Conservation (phyloP, 2,797 vertebrate genomes). For the Rallus crepitans region DNA sequence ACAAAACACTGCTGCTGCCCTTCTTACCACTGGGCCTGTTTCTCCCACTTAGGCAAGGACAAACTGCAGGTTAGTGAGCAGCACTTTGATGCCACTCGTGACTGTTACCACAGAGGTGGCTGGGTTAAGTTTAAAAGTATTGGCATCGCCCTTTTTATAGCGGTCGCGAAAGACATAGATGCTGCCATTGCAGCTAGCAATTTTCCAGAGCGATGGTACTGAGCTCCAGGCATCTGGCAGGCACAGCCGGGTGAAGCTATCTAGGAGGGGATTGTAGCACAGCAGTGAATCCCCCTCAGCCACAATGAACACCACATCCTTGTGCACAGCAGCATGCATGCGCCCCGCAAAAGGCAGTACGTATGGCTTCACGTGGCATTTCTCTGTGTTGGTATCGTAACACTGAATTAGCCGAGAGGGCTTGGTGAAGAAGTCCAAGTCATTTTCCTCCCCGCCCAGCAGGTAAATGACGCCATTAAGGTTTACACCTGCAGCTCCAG, state of each 20-base stretch:
- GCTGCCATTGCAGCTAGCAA: slow-evolving; percentile 97
- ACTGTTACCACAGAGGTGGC: slow-evolving; percentile 96
- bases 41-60: slow-evolving; percentile 87
- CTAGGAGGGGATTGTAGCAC: slow-evolving; percentile 96
- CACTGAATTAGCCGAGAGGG: slow-evolving; percentile 98
- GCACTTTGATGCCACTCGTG: slow-evolving; percentile 92
- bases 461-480: slow-evolving; percentile 95
- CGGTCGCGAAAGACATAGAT: slow-evolving; percentile 97
- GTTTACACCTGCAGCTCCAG: slow-evolving; percentile 94
- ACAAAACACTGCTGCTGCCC: background rate
- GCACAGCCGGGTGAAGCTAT: slow-evolving; percentile 96
- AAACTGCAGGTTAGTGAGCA: slow-evolving; percentile 98
- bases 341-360: slow-evolving; percentile 94
- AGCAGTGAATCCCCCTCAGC: slow-evolving; percentile 95
- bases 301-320: slow-evolving; percentile 96
- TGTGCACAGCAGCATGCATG: slow-evolving; percentile 97
- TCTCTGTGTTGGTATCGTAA: slow-evolving; percentile 92
- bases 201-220: slow-evolving; percentile 95
- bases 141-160: slow-evolving; percentile 96
- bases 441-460: slow-evolving; percentile 96
- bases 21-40: background rate
- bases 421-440: slow-evolving; percentile 99
- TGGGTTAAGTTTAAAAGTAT: slow-evolving; percentile 96
- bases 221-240: slow-evolving; percentile 97
- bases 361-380: slow-evolving; percentile 94